Base-by-base conservation (phyloP, 2,797 vertebrate genomes). In the Molossus molossus region DNA sequence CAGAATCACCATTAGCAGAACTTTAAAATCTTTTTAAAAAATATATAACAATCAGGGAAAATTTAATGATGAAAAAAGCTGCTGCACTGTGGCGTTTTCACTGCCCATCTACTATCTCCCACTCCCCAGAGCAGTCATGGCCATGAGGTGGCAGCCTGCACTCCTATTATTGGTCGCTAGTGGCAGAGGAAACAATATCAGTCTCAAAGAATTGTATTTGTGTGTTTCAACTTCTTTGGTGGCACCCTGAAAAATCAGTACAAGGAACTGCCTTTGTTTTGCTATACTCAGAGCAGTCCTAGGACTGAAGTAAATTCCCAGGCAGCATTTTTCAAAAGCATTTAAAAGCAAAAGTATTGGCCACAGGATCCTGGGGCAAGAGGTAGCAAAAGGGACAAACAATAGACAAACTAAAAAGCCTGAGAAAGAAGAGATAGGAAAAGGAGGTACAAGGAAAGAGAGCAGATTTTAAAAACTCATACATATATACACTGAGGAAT, bases 341-440 rank as follows among this genome's bases (percentile, higher is more conserved):
- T 87, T 70, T 90, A 83, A 91, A 75, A 87, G 29, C 27, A 81
- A 72, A 79, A 84, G 18, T 55, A 55, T 55, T 60, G 65, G 40
- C 20, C 58, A 64, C 5, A 33, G 69, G 48, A 86, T 33, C n/a
- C 23, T 75, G 21, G 14, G 21, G 29, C 58, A 85, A 90, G 37
- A 6, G 17, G 72, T 27, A 81, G 4, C 33, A 37, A 33, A 33
- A 33, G 33, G 58, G 13, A 70, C 69, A 89, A 91, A 55, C 13
- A 69, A 73, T 3, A 85, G 45, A 72, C 27, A 88, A 57, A 81
- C 58, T 62, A 17, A 91, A 87, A 73, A 77, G 0, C 14, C 55
- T 82, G 27, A 23, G 40, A 45, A 67, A 9, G 18, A 75, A 65
- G 3, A 50, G 5, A 17, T 33, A 65, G 14, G 11, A 40, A 70